phyloP scores from a whole-genome alignment of 2,888 invertebrate species.

The Sipunculus nudus region DNA sequence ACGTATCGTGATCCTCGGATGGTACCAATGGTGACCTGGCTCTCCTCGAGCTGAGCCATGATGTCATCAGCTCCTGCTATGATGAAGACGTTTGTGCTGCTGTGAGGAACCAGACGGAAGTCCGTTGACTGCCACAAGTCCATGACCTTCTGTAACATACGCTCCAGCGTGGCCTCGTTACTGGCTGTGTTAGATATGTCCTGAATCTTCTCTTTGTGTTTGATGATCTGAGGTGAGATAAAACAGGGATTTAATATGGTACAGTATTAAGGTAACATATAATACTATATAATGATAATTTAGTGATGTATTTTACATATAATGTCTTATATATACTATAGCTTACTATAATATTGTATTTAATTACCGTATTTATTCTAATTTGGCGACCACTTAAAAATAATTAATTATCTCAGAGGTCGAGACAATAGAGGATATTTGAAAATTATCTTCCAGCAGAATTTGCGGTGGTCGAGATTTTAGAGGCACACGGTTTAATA shows the following conservation, averaged over 20 bases:
- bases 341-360: too few relatives aligned
- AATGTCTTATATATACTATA: background rate
- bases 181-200: slow-evolving; percentile 66
- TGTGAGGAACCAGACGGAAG: slow-evolving; percentile 61
- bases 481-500: too few relatives aligned
- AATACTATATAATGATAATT: background rate
- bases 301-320: background rate
- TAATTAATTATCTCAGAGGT: too few relatives aligned
- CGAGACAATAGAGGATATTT: too few relatives aligned
- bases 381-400: too few relatives aligned
- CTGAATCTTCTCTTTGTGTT: slow-evolving; percentile 64
- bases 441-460: too few relatives aligned
- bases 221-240: slow-evolving; percentile 55
- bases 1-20: slow-evolving; percentile 65
- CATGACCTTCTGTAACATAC: slow-evolving; percentile 65
- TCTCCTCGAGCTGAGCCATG: slow-evolving; percentile 64
- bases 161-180: slow-evolving; percentile 65
- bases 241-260: background rate
- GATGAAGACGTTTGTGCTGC: slow-evolving; percentile 59
- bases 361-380: too few relatives aligned
- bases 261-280: background rate
- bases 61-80: slow-evolving; percentile 65
- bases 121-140: slow-evolving; percentile 62
- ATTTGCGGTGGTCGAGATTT: too few relatives aligned
- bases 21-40: slow-evolving; percentile 65